Percentiles rank a stretch among this genome's conserved stretches.
Conservation (phyloP, 2,113 vertebrate species). For the Tonatia bakeri region DNA sequence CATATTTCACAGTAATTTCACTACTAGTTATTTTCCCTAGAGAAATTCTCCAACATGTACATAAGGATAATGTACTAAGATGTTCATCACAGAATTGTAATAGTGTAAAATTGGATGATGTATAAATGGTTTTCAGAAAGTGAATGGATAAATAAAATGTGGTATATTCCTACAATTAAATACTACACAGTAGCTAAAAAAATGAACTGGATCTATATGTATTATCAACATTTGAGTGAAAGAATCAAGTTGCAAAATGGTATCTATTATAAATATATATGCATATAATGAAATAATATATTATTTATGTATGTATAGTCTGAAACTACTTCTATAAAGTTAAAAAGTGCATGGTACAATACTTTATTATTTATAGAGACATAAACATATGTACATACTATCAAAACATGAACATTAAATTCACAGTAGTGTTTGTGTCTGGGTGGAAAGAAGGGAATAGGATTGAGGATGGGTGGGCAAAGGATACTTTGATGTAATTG, state of each 20-base stretch:
- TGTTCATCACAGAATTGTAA: neutral
- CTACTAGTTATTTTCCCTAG: neutral
- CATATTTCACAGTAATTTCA: neutral
- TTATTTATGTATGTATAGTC: neutral
- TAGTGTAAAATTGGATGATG: neutral
- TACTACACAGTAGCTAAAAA: neutral
- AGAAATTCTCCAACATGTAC: neutral
- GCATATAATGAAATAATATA: neutral
- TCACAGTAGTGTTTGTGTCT: neutral
- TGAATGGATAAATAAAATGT: constrained; percentile 15
- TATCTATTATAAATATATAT: neutral
- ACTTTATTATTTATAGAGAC: neutral
- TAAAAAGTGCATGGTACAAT: neutral
- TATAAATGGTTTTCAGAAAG: neutral
- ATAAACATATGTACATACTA: constrained; percentile 5
- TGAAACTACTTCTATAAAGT: neutral
- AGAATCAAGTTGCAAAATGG: neutral
- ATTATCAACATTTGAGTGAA: neutral
- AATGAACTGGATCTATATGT: neutral
- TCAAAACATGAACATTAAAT: neutral
- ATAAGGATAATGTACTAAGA: neutral
- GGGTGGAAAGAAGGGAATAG: neutral
- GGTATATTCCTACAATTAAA: neutral
- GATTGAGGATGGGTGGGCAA: neutral
- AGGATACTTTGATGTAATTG: neutral